Percentiles rank a stretch among this genome's conserved stretches.
These are phyloP conservation scores for Chorisops tibialis DNA, from an alignment of 2,888 invertebrate species.

Conservation along the genomic window DNA sequence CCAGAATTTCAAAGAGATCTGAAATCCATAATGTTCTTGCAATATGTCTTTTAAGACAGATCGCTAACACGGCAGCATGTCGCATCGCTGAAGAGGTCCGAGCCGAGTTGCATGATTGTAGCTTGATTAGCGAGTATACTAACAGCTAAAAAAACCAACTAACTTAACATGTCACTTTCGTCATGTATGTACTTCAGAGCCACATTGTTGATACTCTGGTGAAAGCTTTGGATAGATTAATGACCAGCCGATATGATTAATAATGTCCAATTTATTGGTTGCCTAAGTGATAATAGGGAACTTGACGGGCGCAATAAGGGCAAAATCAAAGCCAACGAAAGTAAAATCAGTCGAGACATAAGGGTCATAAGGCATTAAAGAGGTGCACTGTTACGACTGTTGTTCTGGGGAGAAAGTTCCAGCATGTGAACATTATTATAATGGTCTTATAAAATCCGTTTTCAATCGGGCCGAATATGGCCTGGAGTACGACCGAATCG, in stretches of 20 bases:
- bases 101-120: too few relatives aligned
- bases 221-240: slow-evolving; percentile 12
- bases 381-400: neutral
- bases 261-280: slow-evolving; percentile 6
- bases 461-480: too few relatives aligned
- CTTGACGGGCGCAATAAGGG: slow-evolving; percentile 1
- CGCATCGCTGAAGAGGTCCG: too few relatives aligned
- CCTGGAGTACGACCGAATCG: too few relatives aligned
- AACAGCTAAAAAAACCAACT: too few relatives aligned
- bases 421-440: neutral
- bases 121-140: too few relatives aligned
- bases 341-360: neutral
- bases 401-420: slow-evolving; percentile 1
- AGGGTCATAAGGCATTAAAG: neutral
- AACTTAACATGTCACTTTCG: slow-evolving; percentile 11
- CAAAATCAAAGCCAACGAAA: neutral
- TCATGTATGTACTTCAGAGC: neutral
- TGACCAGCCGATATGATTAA: slow-evolving; percentile 3
- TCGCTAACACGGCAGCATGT: too few relatives aligned
- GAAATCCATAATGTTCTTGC: too few relatives aligned
- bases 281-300: neutral
- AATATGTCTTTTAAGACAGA: too few relatives aligned
- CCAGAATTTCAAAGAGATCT: neutral
- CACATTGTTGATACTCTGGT: slow-evolving; percentile 6
- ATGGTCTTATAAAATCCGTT: too few relatives aligned